Percentiles rank a stretch among this genome's conserved stretches.
Evolutionary conservation across 2,888 invertebrate species (phyloP).

Genomic region (Patella depressa): DNA sequence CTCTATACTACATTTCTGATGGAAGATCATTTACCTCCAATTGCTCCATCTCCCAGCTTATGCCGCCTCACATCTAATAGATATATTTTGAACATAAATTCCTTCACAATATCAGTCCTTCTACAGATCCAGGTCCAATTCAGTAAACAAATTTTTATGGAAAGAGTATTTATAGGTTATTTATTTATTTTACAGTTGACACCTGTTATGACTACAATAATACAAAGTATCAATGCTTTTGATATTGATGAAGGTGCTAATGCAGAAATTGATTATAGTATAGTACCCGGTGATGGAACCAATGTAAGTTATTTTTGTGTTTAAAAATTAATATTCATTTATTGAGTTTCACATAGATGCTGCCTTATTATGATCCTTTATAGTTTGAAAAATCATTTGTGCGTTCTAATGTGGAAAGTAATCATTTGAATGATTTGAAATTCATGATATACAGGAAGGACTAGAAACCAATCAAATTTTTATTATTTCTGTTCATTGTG

Average conservation of each 20-base stretch:
- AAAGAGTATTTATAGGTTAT: not conserved
- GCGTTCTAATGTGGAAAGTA: too few species aligned
- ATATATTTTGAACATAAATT: not conserved
- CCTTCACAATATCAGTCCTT: too few species aligned
- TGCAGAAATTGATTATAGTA: conserved; percentile 32
- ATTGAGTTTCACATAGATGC: not conserved
- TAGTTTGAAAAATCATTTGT: too few species aligned
- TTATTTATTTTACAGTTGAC: conserved; percentile 38
- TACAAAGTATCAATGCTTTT: conserved; percentile 32
- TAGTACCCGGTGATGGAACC: conserved; percentile 31
- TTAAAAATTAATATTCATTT: not conserved
- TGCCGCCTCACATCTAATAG: not conserved
- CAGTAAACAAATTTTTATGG: too few species aligned
- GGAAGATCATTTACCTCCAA: too few species aligned
- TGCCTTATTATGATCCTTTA: not conserved
- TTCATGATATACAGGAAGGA: too few species aligned
- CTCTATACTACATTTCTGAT: too few species aligned
- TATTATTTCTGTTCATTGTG: too few species aligned
- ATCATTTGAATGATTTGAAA: too few species aligned
- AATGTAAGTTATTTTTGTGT: conserved; percentile 21
- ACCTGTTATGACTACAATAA: conserved; percentile 41
- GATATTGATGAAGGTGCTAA: conserved; percentile 48
- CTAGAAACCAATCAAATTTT: too few species aligned
- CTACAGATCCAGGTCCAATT: too few species aligned
- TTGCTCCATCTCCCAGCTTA: too few species aligned